These are phyloP conservation scores for Cygnus buccinator DNA, from an alignment of 2,113 vertebrate species.

Conservation along the genomic window DNA sequence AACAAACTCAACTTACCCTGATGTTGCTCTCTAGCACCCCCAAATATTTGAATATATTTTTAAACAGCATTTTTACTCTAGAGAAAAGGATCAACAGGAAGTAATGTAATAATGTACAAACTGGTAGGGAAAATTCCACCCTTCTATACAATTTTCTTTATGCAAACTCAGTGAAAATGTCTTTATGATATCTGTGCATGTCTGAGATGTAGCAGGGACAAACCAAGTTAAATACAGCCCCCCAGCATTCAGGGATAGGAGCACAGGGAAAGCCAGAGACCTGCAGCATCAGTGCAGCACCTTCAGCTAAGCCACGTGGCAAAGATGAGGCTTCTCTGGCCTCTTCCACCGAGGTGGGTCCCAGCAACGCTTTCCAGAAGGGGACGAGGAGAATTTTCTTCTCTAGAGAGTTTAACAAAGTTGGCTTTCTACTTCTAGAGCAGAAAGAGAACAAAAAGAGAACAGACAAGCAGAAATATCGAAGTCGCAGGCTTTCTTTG, in stretches of 20 bases:
- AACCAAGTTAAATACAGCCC: background rate
- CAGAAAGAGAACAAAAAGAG: background rate
- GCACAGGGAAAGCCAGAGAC: background rate
- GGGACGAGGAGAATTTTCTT: background rate
- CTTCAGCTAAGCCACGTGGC: rapidly evolving
- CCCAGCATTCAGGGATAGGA: background rate
- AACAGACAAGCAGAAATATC: background rate
- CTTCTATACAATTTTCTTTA: background rate
- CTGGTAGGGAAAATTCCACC: rapidly evolving
- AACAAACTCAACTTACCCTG: background rate
- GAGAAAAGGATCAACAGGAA: background rate
- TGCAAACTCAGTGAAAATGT: background rate
- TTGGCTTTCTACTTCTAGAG: background rate
- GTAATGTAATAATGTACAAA: background rate
- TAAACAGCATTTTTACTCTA: background rate
- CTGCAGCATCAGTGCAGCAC: rapidly evolving
- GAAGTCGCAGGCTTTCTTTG: background rate
- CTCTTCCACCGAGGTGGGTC: background rate
- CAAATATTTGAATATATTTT: background rate
- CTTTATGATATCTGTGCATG: background rate
- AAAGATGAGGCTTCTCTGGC: rapidly evolving
- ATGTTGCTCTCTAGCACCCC: background rate
- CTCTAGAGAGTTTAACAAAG: background rate
- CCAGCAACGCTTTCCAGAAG: background rate
- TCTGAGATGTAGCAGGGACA: background rate